phyloP scores from a whole-genome alignment of 2,113 vertebrate species.

The Turnix velox region DNA sequence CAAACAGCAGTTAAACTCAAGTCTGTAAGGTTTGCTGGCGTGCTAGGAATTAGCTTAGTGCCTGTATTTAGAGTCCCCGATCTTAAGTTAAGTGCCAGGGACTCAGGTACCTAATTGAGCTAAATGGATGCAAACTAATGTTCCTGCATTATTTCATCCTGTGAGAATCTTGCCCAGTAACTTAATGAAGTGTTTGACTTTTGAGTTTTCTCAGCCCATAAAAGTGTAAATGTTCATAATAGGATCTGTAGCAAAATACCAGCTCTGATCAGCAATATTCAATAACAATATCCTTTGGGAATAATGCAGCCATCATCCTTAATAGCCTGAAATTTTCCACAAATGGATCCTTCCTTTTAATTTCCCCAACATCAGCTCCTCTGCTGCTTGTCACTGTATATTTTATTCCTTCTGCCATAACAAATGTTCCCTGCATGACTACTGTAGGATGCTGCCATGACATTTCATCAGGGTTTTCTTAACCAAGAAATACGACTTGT shows the following conservation, averaged over 20 bases:
- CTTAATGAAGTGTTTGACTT: slow-evolving; percentile 23
- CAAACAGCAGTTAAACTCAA: neutral
- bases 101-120: neutral
- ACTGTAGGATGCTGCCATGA: neutral
- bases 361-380: neutral
- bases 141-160: neutral
- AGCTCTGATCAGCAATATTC: neutral
- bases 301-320: neutral
- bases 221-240: neutral
- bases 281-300: neutral
- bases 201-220: neutral
- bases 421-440: neutral
- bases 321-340: neutral
- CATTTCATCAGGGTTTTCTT: neutral
- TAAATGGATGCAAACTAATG: slow-evolving; percentile 8
- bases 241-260: neutral
- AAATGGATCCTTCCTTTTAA: neutral
- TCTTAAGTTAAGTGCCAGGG: neutral
- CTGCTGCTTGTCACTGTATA: neutral
- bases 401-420: neutral
- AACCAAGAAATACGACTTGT: neutral
- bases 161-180: neutral
- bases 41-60: neutral
- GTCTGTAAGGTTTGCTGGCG: neutral
- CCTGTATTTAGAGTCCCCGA: neutral